Conservation (phyloP, 2,888 invertebrate genomes). For the Dascillus cervinus region DNA sequence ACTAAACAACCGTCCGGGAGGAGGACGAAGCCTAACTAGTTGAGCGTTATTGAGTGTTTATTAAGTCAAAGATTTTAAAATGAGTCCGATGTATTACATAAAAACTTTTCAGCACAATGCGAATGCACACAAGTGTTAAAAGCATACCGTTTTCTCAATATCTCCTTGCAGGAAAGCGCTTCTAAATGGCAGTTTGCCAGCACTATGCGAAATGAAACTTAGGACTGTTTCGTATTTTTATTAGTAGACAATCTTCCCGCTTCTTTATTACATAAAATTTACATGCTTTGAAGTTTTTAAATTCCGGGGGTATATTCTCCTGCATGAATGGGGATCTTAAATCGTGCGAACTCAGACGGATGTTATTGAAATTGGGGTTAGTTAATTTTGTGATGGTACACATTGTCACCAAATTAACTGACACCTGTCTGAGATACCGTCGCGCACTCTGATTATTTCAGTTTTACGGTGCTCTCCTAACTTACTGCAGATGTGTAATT, state of each 20-base stretch:
- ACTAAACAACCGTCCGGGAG: too few relatives aligned
- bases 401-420: conserved; percentile 38
- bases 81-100: too few relatives aligned
- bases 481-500: conserved; percentile 27
- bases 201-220: conserved; percentile 26
- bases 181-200: conserved; percentile 25
- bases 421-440: conserved; percentile 36
- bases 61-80: too few relatives aligned
- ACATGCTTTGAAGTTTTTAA: conserved; percentile 18
- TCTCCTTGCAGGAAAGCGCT: conserved; percentile 12
- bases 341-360: conserved; percentile 16
- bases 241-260: conserved; percentile 26
- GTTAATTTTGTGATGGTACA: conserved; percentile 32
- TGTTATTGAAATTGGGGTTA: conserved; percentile 27
- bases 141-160: conserved; percentile 14
- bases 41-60: too few relatives aligned
- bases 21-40: too few relatives aligned
- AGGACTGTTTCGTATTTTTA: conserved; percentile 27
- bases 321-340: conserved; percentile 12
- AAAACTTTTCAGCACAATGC: too few relatives aligned
- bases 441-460: conserved; percentile 49
- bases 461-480: conserved; percentile 49
- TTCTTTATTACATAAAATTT: conserved; percentile 26
- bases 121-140: conserved; percentile 16
- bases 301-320: too few relatives aligned